Base-by-base conservation (phyloP, 2,797 vertebrate species). In the Melopsittacus undulatus region DNA sequence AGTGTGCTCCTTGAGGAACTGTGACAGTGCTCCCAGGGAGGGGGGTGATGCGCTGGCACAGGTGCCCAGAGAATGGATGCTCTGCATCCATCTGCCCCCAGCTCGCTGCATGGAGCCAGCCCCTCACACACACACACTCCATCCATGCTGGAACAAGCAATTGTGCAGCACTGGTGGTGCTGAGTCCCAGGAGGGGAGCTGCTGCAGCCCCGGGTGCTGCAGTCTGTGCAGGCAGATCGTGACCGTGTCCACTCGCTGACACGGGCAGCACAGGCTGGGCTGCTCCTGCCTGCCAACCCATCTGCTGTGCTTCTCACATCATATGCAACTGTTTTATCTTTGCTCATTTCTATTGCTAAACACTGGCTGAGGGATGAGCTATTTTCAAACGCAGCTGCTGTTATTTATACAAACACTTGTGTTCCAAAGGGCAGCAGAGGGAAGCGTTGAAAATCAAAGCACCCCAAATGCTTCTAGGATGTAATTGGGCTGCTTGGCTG, bases 381-480 rank as follows among this genome's bases (percentile, higher is more conserved):
- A 59, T 96, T 96, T 40, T 34, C 95, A 95, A 94, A 81, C 2
- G 72, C 95, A 89, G 97, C 96, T 89, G 97, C 97, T 97, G 66
- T 59, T 97, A 91, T 97, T 97, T 96, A 95, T 94, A 93, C 96
- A 96, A 98, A 98, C 96, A 89, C 80, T 89, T 68, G 57, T 88
- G 72, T 90, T 67, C 43, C 96, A 86, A 95, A 96, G 96, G 91
- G 74, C 96, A 88, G 42, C 84, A 93, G 83, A 96, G 94, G 66
- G 32, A 80, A 54, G 77, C 8, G 86, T 48, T 43, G 82, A 63
- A 77, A 97, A 68, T 38, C 91, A 68, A 63, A 82, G 94, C 40
- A 29, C 77, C 46, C 48, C 24, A 11, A 80, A 66, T 4, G 51
- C 63, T 45, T 52, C 11, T 20, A 5, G 85, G 22, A 10, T 85